These are phyloP conservation scores for Drosophila varians DNA, from an alignment of 1,140 invertebrate genomes.

Conservation along the genomic window DNA sequence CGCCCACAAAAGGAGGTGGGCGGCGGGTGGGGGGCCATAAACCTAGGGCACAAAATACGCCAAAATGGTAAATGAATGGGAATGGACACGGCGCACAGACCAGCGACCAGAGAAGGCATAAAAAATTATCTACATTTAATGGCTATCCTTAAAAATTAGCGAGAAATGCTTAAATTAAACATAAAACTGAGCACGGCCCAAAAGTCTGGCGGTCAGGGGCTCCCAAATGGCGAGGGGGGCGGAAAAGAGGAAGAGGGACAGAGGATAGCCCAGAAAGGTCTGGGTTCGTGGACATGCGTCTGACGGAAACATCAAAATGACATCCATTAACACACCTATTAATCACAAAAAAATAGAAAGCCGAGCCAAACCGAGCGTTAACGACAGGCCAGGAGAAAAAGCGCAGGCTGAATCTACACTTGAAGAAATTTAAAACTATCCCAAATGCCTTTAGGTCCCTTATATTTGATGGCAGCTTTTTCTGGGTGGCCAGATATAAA, in stretches of 20 bases:
- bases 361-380: constrained; percentile 49
- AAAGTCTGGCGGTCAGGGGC: constrained; percentile 9
- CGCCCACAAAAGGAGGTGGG: constrained; percentile 32
- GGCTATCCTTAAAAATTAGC: constrained; percentile 80
- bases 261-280: background rate
- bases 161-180: constrained; percentile 82
- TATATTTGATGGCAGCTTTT: no score
- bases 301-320: constrained; percentile 83
- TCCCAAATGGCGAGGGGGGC: background rate
- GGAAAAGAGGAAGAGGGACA: background rate
- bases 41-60: constrained; percentile 37
- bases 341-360: constrained; percentile 75
- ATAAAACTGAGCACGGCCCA: constrained; percentile 56
- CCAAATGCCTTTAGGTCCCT: no score
- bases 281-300: constrained; percentile 55
- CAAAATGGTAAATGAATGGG: constrained; percentile 51
- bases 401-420: background rate
- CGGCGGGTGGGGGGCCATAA: constrained; percentile 36
- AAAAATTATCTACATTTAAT: constrained; percentile 82
- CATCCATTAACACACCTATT: constrained; percentile 84
- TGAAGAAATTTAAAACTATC: background rate
- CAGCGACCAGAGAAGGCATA: constrained; percentile 59
- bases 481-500: no score
- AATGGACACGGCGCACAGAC: constrained; percentile 34
- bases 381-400: constrained; percentile 9